Conservation (phyloP, 1,140 invertebrate genomes). For the Bombus picipes region DNA sequence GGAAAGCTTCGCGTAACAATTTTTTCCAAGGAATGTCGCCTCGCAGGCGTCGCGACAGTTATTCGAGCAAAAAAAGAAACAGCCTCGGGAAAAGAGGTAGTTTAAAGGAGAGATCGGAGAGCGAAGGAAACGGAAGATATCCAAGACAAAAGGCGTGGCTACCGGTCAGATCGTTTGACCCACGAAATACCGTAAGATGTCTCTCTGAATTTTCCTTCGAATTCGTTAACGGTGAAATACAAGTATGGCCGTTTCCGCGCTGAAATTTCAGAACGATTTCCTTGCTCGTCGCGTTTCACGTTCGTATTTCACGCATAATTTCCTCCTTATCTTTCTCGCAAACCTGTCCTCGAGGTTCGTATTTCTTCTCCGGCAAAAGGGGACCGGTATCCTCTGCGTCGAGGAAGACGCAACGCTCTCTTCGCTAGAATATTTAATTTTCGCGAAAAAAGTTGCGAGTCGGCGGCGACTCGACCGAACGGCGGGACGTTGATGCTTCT, state of each 20-base stretch:
- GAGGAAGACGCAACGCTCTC: slow-evolving; percentile 33
- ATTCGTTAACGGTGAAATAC: slow-evolving; percentile 60
- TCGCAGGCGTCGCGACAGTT: neutral
- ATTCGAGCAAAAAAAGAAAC: neutral
- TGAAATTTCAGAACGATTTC: slow-evolving; percentile 54
- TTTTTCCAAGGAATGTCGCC: neutral
- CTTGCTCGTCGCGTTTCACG: slow-evolving; percentile 2
- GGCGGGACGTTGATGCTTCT: neutral
- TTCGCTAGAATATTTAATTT: slow-evolving; percentile 50
- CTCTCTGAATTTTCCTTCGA: slow-evolving; percentile 50
- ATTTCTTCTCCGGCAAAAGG: neutral
- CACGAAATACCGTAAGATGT: no score
- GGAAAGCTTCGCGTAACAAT: neutral
- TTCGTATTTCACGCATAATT: slow-evolving; percentile 28
- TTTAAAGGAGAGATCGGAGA: neutral
- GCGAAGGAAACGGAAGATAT: neutral
- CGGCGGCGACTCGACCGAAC: no score
- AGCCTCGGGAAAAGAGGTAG: neutral
- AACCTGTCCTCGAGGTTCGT: neutral
- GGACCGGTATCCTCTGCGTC: no score
- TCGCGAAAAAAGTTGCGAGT: slow-evolving; percentile 10
- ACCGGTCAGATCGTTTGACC: neutral
- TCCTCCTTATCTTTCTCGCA: neutral
- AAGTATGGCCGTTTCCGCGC: slow-evolving; percentile 32
- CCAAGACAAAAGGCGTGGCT: neutral